Conservation (phyloP, 2,888 invertebrate genomes). For the Nasonovia ribisnigri region DNA sequence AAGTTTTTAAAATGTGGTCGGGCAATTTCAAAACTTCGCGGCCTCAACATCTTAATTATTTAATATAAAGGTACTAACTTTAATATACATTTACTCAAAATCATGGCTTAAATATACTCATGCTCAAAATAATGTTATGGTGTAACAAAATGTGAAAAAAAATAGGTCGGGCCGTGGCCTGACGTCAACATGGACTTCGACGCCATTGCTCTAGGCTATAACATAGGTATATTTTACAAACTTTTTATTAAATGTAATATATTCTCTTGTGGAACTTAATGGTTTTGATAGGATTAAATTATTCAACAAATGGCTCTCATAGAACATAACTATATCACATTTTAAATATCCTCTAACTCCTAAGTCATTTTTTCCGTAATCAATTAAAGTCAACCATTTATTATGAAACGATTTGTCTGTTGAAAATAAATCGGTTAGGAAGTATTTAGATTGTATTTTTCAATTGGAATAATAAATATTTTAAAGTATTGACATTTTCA, state of each 20-base stretch:
- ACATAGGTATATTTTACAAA: not conserved
- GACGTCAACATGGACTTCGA: too few relatives aligned
- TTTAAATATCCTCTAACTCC: slow-evolving; percentile 53
- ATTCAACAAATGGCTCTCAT: not conserved
- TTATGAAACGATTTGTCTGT: slow-evolving; percentile 28
- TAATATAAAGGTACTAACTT: too few relatives aligned
- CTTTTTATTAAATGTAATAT: not conserved
- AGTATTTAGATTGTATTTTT: not conserved
- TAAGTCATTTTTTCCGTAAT: slow-evolving; percentile 13
- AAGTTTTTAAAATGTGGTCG: too few relatives aligned
- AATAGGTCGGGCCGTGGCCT: too few relatives aligned
- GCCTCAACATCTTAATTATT: too few relatives aligned
- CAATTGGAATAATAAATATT: not conserved
- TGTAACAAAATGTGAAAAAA: too few relatives aligned
- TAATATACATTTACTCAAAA: too few relatives aligned
- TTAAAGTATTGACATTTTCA: not conserved
- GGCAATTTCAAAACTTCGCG: too few relatives aligned
- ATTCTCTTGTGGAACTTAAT: not conserved
- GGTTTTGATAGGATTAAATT: not conserved
- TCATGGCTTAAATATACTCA: too few relatives aligned
- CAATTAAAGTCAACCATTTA: slow-evolving; percentile 48
- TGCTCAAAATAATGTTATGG: too few relatives aligned
- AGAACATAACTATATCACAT: slow-evolving; percentile 54
- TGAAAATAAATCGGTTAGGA: not conserved
- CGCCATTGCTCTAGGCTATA: too few relatives aligned